A percentile compares a stretch with the other conserved stretches of the same genome.
These are phyloP conservation scores for Panagrolaimus sp. DNA, from an alignment of 1,140 invertebrate genomes.

Conservation along the genomic window DNA sequence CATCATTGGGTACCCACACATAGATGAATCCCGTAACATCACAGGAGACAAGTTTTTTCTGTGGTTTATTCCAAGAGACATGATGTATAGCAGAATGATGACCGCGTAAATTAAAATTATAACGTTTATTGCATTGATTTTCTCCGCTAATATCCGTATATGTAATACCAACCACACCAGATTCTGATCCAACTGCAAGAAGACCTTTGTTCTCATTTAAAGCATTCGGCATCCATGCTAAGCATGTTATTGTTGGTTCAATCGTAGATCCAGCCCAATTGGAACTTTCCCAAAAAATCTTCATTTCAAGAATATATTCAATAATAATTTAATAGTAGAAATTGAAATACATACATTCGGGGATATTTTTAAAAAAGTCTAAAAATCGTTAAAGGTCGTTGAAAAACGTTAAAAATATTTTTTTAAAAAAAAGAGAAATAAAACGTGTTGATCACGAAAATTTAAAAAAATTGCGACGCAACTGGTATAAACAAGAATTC, in stretches of 20 bases:
- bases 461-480: no score
- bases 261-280: constrained; percentile 47
- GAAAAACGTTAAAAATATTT: no score
- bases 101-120: constrained; percentile 93
- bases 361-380: neutral
- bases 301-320: constrained; percentile 27
- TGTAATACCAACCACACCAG: constrained; percentile 43
- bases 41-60: constrained; percentile 93
- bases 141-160: constrained; percentile 28
- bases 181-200: constrained; percentile 34
- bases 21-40: constrained; percentile 96
- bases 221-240: constrained; percentile 42
- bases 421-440: no score
- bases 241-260: constrained; percentile 43
- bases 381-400: no score
- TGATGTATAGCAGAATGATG: constrained; percentile 86
- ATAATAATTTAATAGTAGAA: neutral
- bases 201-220: constrained; percentile 20
- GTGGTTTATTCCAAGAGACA: constrained; percentile 97
- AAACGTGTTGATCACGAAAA: no score
- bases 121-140: constrained; percentile 67
- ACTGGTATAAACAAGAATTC: no score
- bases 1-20: constrained; percentile 89
- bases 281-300: constrained; percentile 48
- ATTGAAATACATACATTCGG: neutral